phyloP scores from a whole-genome alignment of 2,888 invertebrate genomes.

The Agrochola circellaris region DNA sequence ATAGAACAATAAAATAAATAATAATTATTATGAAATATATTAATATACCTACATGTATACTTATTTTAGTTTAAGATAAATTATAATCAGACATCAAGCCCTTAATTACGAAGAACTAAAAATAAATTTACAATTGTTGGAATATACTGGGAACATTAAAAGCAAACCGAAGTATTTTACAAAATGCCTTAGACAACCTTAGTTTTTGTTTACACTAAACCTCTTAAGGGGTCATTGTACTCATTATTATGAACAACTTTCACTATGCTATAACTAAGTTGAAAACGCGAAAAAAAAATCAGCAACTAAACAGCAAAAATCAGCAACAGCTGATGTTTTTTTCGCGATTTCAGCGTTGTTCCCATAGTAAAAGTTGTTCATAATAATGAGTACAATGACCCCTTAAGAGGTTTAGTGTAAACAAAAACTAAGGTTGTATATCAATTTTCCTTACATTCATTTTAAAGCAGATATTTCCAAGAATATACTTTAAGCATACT shows the following conservation, averaged over 20 bases:
- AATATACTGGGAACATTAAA: conserved; percentile 33
- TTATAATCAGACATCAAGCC: conserved; percentile 42
- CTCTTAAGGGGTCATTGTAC: too few relatives aligned
- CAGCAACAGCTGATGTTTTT: too few relatives aligned
- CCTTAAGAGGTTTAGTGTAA: too few relatives aligned
- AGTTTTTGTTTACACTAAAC: too few relatives aligned
- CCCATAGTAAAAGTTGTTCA: too few relatives aligned
- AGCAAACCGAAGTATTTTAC: conserved; percentile 42
- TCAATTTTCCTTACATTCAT: conserved; percentile 19
- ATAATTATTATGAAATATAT: conserved; percentile 19
- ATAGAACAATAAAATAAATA: conserved; percentile 29
- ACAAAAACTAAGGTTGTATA: too few relatives aligned
- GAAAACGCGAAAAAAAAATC: too few relatives aligned
- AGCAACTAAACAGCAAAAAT: too few relatives aligned
- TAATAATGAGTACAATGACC: too few relatives aligned
- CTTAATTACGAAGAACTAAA: conserved; percentile 17
- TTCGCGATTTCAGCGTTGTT: too few relatives aligned
- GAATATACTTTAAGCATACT: conserved; percentile 42
- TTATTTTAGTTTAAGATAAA: conserved; percentile 29
- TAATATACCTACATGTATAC: conserved; percentile 30
- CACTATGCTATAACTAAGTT: too few relatives aligned
- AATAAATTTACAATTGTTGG: conserved; percentile 6
- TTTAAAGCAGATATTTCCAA: conserved; percentile 49
- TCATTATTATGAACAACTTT: too few relatives aligned
- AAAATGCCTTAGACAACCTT: conserved; percentile 32